Percentiles rank a stretch among this genome's conserved stretches.
phyloP scores from a whole-genome alignment of 2,797 vertebrate genomes.

The Echeneis naucrates region DNA sequence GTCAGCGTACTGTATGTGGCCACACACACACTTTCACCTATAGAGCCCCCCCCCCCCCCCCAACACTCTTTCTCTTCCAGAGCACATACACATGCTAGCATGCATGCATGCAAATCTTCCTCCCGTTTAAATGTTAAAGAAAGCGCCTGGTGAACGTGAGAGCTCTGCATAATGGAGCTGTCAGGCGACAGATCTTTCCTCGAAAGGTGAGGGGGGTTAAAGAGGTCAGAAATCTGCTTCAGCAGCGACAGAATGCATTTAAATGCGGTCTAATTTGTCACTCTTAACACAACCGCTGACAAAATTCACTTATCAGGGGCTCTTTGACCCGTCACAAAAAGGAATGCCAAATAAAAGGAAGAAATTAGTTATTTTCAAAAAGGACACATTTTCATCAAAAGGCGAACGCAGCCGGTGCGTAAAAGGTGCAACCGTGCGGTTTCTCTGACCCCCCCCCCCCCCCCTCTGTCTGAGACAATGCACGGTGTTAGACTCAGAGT shows the following conservation, averaged over 20 bases:
- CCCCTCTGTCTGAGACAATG: slow-evolving; percentile 1
- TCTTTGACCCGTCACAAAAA: neutral
- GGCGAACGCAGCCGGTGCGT: slow-evolving; percentile 16
- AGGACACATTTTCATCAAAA: neutral
- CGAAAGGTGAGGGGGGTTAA: slow-evolving; percentile 24
- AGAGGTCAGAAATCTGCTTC: slow-evolving; percentile 34
- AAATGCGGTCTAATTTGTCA: neutral
- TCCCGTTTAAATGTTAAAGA: slow-evolving; percentile 47
- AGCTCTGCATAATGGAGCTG: slow-evolving; percentile 34
- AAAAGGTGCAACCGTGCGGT: slow-evolving; percentile 60
- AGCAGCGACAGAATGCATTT: slow-evolving; percentile 5
- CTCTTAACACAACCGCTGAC: neutral
- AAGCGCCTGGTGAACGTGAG: slow-evolving; percentile 39
- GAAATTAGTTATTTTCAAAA: too few species aligned
- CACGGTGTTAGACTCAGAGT: slow-evolving; percentile 3
- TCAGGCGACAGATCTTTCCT: slow-evolving; percentile 34
- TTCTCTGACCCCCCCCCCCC: slow-evolving; percentile 11
- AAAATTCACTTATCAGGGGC: neutral
- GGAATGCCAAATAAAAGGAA: neutral
- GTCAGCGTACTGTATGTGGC: slow-evolving; percentile 52
- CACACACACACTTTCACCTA: slow-evolving; percentile 5
- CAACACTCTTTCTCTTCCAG: neutral
- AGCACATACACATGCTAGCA: neutral
- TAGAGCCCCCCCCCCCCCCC: neutral
- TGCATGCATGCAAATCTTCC: neutral